Evolutionary conservation across 2,113 vertebrate genomes (phyloP).

Genomic region (Mixornis gularis): DNA sequence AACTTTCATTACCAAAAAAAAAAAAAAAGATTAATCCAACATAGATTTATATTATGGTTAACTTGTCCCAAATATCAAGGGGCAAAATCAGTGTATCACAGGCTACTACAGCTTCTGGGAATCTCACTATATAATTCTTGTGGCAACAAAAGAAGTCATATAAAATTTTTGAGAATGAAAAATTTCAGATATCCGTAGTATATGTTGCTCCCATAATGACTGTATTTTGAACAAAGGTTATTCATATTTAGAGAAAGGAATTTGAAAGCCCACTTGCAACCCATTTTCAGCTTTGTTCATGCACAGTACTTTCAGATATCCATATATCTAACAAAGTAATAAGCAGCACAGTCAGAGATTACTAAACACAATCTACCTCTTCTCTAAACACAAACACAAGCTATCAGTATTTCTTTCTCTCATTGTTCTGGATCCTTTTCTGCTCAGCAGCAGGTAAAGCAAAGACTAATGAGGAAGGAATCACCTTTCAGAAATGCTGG

Average conservation of each 20-base stretch:
- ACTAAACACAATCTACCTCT: neutral
- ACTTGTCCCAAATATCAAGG: neutral
- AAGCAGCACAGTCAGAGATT: neutral
- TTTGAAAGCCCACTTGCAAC: neutral
- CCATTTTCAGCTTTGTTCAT: neutral
- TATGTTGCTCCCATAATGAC: fast-evolving
- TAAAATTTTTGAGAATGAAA: neutral
- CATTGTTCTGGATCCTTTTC: neutral
- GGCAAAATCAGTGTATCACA: neutral
- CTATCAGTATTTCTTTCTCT: neutral
- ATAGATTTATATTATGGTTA: neutral
- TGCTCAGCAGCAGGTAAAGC: neutral
- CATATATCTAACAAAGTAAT: neutral
- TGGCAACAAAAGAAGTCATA: neutral
- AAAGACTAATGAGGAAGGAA: neutral
- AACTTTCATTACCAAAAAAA: neutral
- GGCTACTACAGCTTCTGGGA: neutral
- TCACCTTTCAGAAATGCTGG: constrained; percentile 12
- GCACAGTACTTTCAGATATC: neutral
- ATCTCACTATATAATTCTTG: neutral
- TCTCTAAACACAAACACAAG: neutral
- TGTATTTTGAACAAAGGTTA: neutral
- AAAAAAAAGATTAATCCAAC: neutral
- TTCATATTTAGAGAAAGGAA: neutral
- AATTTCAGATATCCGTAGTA: neutral